Evolutionary conservation across 1,140 invertebrate genomes (phyloP).

Genomic region (Sarcophaga bullata): DNA sequence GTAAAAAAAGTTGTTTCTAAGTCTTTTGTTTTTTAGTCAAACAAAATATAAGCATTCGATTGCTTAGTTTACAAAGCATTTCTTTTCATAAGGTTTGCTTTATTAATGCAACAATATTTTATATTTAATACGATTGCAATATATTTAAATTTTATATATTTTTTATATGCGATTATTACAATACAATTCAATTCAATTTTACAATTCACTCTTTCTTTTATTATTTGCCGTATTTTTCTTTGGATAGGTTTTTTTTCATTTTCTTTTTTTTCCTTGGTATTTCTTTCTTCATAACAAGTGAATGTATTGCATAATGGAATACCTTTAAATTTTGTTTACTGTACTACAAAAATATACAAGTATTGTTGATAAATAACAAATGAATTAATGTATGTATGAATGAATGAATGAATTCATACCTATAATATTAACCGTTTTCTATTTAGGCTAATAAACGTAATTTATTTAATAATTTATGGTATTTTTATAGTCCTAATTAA

Average conservation of each 20-base stretch:
- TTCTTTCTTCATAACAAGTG: conserved; percentile 31
- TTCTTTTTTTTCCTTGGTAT: background rate
- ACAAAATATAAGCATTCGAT: background rate
- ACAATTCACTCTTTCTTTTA: conserved; percentile 29
- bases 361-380: no score
- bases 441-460: conserved; percentile 20
- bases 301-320: conserved; percentile 38
- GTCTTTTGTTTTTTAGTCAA: background rate
- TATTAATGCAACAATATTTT: no score
- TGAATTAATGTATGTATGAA: no score
- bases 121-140: no score
- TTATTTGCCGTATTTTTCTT: background rate
- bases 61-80: background rate
- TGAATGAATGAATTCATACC: no score
- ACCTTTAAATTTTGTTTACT: background rate
- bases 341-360: background rate
- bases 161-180: no score
- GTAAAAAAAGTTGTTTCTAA: background rate
- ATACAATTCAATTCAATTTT: background rate
- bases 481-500: no score
- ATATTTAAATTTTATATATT: no score
- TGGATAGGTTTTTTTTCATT: background rate
- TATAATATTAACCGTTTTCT: background rate
- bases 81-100: no score
- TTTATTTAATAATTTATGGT: background rate